Percentiles rank a stretch among this genome's conserved stretches.
These are phyloP conservation scores for Plemyria rubiginata DNA, from an alignment of 2,888 invertebrate genomes.

Conservation along the genomic window DNA sequence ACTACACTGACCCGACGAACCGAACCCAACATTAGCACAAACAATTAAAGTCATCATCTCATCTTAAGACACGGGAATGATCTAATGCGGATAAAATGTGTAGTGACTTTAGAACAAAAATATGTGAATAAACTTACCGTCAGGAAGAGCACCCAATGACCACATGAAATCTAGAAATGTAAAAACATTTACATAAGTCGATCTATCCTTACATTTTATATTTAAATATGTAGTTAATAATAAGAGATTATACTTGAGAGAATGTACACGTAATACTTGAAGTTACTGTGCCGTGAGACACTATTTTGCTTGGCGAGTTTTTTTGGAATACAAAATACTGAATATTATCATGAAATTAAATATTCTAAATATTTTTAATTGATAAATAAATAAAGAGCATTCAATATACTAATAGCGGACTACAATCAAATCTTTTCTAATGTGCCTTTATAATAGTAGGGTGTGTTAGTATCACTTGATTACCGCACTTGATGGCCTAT, in stretches of 20 bases:
- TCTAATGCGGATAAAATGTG: slow-evolving; percentile 64
- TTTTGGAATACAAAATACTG: slow-evolving; percentile 58
- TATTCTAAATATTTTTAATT: slow-evolving; percentile 58
- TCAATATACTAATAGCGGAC: slow-evolving; percentile 65
- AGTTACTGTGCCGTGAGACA: slow-evolving; percentile 78
- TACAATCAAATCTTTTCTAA: slow-evolving; percentile 68
- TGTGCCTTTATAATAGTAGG: slow-evolving; percentile 66
- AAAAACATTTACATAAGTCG: slow-evolving; percentile 85
- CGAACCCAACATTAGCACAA: slow-evolving; percentile 52
- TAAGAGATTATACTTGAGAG: slow-evolving; percentile 57
- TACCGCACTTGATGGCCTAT: slow-evolving; percentile 55
- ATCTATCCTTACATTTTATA: slow-evolving; percentile 79
- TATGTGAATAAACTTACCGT: slow-evolving; percentile 91
- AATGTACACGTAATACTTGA: slow-evolving; percentile 35
- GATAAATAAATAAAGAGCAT: slow-evolving; percentile 65
- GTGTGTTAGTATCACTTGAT: slow-evolving; percentile 72
- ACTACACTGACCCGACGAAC: slow-evolving; percentile 41
- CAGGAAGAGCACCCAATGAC: slow-evolving; percentile 99
- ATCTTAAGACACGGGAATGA: slow-evolving; percentile 52
- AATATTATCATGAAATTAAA: slow-evolving; percentile 50
- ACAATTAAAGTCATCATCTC: slow-evolving; percentile 36
- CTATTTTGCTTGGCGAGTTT: slow-evolving; percentile 83
- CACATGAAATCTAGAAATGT: slow-evolving; percentile 98
- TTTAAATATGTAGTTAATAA: slow-evolving; percentile 62
- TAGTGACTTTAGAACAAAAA: slow-evolving; percentile 67